A percentile compares a stretch with the other conserved stretches of the same genome.
These are phyloP conservation scores for Uropsilus gracilis DNA, from an alignment of 2,113 vertebrate species.

Conservation along the genomic window DNA sequence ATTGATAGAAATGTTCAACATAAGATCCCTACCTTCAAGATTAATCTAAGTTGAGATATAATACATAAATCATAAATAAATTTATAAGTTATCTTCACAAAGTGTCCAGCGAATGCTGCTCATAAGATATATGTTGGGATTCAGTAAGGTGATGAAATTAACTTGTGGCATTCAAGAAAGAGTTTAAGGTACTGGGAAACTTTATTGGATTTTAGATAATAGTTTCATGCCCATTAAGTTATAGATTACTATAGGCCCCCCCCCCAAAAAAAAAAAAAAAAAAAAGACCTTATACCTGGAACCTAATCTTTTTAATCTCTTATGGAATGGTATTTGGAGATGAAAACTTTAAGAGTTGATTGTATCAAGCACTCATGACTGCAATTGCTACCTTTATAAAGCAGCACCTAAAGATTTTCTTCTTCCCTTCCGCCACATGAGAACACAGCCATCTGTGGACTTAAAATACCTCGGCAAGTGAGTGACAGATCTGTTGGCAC, in stretches of 20 bases:
- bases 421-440: not conserved
- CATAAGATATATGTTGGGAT: not conserved
- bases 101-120: not conserved
- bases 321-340: not conserved
- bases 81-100: not conserved
- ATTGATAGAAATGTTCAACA: not conserved
- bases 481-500: not conserved
- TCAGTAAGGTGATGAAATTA: constrained; percentile 2
- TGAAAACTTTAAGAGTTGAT: not conserved
- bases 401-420: not conserved
- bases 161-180: not conserved
- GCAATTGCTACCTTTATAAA: not conserved
- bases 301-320: not conserved
- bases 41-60: not conserved
- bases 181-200: not conserved
- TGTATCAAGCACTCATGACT: not conserved
- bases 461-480: not conserved
- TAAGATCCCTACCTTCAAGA: not conserved
- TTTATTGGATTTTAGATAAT: not conserved
- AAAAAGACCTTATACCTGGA: not conserved
- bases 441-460: too few species aligned
- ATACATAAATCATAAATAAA: not conserved
- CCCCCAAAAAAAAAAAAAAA: not conserved
- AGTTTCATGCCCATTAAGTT: not conserved
- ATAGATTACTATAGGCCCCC: not conserved